These are phyloP conservation scores for Odontamblyopus lacepedii DNA, from an alignment of 2,797 vertebrate species.

Conservation along the genomic window DNA sequence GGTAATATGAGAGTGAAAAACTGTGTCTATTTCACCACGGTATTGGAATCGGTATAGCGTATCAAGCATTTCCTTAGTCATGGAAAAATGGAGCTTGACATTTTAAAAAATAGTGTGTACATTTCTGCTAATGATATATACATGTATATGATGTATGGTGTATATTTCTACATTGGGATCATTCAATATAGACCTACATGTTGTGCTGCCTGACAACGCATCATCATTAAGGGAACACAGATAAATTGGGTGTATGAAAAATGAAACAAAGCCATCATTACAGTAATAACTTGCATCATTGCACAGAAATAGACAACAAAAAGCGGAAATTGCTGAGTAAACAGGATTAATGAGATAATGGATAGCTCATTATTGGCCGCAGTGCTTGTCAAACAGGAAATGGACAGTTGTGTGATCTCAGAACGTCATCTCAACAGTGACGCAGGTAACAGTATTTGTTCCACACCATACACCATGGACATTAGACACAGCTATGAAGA, in stretches of 20 bases:
- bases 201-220: background rate
- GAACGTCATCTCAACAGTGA: constrained; percentile 4
- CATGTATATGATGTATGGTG: background rate
- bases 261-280: background rate
- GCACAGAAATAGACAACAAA: background rate
- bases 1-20: no score
- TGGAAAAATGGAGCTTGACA: no score
- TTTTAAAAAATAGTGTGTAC: no score
- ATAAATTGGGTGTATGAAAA: background rate
- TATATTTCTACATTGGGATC: background rate
- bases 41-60: no score
- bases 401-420: background rate
- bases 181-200: background rate
- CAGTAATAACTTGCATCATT: constrained; percentile 1
- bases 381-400: constrained; percentile 37
- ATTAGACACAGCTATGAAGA: background rate
- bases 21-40: no score
- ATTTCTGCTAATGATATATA: no score
- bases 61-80: no score
- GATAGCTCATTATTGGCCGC: background rate
- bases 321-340: constrained; percentile 9
- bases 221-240: background rate
- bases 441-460: constrained; percentile 22
- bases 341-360: constrained; percentile 17
- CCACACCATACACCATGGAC: background rate